Evolutionary conservation across 2,797 vertebrate species (phyloP).

Genomic region (Somateria mollissima): DNA sequence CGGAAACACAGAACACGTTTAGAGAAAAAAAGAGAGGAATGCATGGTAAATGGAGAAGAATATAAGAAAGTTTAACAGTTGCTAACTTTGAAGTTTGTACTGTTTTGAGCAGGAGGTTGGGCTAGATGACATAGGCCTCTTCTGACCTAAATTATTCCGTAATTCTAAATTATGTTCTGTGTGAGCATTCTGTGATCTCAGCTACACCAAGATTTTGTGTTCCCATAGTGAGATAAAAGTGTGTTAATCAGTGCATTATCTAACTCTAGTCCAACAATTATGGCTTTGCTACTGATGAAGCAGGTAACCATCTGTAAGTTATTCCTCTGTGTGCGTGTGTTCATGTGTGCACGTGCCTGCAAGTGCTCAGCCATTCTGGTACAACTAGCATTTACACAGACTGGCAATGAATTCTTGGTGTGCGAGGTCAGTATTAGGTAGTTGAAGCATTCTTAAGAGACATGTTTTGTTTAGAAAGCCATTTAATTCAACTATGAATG

Average conservation of each 20-base stretch:
- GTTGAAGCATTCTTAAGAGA: not conserved
- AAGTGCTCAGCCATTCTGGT: not conserved
- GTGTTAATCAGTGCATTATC: not conserved
- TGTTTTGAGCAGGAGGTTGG: not conserved
- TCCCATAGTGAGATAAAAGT: not conserved
- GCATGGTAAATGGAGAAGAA: conserved; percentile 70
- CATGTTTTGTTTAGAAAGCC: not conserved
- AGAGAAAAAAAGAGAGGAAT: conserved; percentile 78
- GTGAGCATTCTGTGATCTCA: not conserved
- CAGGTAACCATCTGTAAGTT: not conserved
- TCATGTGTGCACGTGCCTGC: not conserved
- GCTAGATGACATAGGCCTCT: not conserved
- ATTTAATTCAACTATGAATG: not conserved
- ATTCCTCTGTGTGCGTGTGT: not conserved
- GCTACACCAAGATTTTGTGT: not conserved
- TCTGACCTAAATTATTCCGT: rapidly evolving
- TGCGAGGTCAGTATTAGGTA: not conserved
- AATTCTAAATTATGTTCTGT: not conserved
- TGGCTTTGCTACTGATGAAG: not conserved
- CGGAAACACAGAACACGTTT: conserved; percentile 82
- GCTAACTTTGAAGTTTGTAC: not conserved
- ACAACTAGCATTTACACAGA: not conserved
- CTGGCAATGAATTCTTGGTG: not conserved
- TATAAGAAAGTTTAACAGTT: not conserved
- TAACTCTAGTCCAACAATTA: not conserved